Base-by-base conservation (phyloP, 2,888 invertebrate species). In the Coenonympha arcania region DNA sequence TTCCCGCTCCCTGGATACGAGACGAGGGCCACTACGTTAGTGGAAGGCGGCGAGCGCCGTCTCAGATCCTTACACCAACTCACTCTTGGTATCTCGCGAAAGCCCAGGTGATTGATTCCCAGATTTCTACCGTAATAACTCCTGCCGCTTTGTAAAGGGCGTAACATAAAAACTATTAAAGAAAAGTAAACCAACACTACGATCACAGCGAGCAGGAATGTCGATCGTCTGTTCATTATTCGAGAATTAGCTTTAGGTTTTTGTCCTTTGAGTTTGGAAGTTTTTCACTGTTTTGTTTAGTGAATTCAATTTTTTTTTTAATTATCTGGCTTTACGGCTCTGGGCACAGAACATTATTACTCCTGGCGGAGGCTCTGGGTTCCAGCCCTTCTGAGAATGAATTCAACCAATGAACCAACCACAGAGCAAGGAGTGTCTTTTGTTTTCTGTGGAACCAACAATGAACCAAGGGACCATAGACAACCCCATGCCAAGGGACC, bases 1-100 rank as follows among this genome's bases (percentile, higher is more conserved):
- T 94, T 94, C 0, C 94, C 94, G 67, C 93, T 93, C n/a, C 94
- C 94, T 4, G 94, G 94, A 71, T 92, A 93, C 0, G 93, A 93
- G 0, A 90, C 93, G 24, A 94, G 76, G 1, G 93, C 94, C 0
- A 89, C 87, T 6, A 88, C 80, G 8, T 74, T 62, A 0, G 63
- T 54, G 1, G 87, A 80, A 6, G 88, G 87, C 0, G 90, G 88
- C 0, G 83, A 76, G 26, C 64, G 66, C 72, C 70, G 88, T 22
- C 70, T 78, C 36, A 89, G 65, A 42, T 86, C 83, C 54, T 83
- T 78, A 60, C 89, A 90, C 90, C 90, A 90, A 16, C 69, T 71
- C 9, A 83, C 65, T 28, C 60, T 65, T 1, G 76, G 76, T n/a
- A 67, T 66, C 52, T 74, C 74, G 6, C 75, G 69, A 49, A 76